Base-by-base conservation (phyloP, 30 jellyfish, hydroid and myxozoan species). In the Clytia hemisphaerica region DNA sequence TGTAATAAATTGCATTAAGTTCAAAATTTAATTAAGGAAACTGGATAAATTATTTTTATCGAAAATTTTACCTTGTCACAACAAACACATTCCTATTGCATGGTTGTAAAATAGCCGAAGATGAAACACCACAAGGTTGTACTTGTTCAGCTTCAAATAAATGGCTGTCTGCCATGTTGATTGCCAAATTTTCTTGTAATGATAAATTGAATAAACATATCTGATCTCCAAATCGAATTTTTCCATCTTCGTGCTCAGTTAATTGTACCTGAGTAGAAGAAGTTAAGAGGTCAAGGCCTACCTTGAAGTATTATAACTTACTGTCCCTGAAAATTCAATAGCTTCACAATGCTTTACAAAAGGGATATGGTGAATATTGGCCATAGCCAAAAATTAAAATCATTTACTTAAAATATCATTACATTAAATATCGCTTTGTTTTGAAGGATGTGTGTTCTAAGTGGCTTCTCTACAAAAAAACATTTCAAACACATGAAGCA, bases 121-220 rank as follows among this genome's bases (percentile, higher is more conserved):
- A 95, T 27, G 97, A 80, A 22, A 88, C 95, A n/a, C 97, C 85
- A 75, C 97, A 88, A 4, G 95, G 94, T 22, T 89, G 91, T 31
- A 77, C 80, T 19, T 49, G 21, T 27, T 88, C 81, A 4, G 93
- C 64, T 57, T 88, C 95, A 51, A 73, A 95, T 27, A 88, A 61
- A 45, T 76, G 88, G 51, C 78, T 88, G 49, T 67, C 93, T 1
- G 97, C 31, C 92, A 88, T 62, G 57, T 82, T 75, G 1, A 88
- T 88, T 32, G 97, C 80, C 32, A 88, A 51, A 3, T 45, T 75
- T 36, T 70, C 74, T 45, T 88, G 93, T 4, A 55, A n/a, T 12
- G 69, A 78, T 16, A 89, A 91, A 67, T 80, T 80, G 34, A 80
- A 80, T 28, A 88, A 30, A 45, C 93, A 88, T 26, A 88, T 71